Conservation (phyloP, 2,797 vertebrate genomes). For the Alectoris magna region DNA sequence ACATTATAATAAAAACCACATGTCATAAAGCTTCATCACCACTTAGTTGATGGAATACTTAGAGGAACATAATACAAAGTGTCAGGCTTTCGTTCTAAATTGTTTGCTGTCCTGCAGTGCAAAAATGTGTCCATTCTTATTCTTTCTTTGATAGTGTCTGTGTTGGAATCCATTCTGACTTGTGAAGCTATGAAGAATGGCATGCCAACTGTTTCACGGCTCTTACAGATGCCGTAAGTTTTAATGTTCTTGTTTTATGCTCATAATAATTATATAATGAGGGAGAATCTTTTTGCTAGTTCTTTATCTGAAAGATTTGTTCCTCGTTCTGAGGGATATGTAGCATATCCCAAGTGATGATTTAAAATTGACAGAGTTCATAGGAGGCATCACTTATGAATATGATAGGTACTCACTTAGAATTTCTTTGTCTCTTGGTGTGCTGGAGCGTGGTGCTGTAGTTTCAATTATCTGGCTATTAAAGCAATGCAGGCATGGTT, state of each 20-base stretch:
- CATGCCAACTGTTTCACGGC: conserved; percentile 90
- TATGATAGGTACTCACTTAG: neutral
- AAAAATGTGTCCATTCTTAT: conserved; percentile 69
- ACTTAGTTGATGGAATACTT: neutral
- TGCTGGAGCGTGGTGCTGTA: neutral
- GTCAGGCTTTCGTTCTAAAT: conserved; percentile 53
- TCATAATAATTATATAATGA: neutral
- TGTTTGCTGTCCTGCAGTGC: conserved; percentile 54
- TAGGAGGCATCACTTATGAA: neutral
- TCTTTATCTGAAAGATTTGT: neutral
- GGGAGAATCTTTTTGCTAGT: neutral
- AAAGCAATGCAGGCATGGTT: neutral
- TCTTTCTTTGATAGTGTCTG: conserved; percentile 83
- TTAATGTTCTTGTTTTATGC: neutral
- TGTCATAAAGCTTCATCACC: neutral
- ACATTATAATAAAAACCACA: conserved; percentile 36
- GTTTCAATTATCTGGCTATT: neutral
- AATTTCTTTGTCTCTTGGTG: neutral
- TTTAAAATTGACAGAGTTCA: neutral
- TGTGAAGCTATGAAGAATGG: conserved; percentile 93
- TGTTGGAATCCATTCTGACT: conserved; percentile 95
- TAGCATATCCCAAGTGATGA: neutral
- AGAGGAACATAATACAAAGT: neutral
- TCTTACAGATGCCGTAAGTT: conserved; percentile 95
- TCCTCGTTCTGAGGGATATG: neutral